A percentile compares a stretch with the other conserved stretches of the same genome.
These are phyloP conservation scores for Sicus ferrugineus DNA, from an alignment of 2,888 invertebrate species.

Conservation along the genomic window DNA sequence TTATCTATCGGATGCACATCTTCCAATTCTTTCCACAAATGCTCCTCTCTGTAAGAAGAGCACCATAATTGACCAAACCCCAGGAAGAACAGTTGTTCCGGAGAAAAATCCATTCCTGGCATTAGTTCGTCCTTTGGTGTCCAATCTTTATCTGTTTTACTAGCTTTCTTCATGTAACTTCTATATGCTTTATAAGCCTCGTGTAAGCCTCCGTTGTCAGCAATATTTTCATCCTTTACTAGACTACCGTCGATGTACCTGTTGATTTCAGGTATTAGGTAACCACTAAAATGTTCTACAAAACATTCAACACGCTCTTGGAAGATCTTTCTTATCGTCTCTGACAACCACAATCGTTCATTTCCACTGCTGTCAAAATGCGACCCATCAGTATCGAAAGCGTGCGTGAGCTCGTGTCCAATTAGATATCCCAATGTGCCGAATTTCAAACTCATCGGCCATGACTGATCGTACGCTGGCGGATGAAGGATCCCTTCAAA, in stretches of 20 bases:
- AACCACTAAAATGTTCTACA: slow-evolving; percentile 51
- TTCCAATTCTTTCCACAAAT: slow-evolving; percentile 56
- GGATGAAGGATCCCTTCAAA: slow-evolving; percentile 58
- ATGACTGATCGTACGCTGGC: slow-evolving; percentile 53
- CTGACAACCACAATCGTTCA: slow-evolving; percentile 53
- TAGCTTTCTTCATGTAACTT: slow-evolving; percentile 46
- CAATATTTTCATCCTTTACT: slow-evolving; percentile 59
- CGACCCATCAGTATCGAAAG: slow-evolving; percentile 55
- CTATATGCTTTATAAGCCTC: slow-evolving; percentile 53
- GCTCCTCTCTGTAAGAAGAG: slow-evolving; percentile 52
- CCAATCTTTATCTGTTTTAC: slow-evolving; percentile 15
- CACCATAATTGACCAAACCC: slow-evolving; percentile 60
- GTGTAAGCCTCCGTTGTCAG: slow-evolving; percentile 56
- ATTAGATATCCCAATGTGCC: slow-evolving; percentile 58
- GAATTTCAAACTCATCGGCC: slow-evolving; percentile 57
- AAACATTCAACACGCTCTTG: slow-evolving; percentile 54
- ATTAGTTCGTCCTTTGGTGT: slow-evolving; percentile 50
- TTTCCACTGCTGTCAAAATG: slow-evolving; percentile 47
- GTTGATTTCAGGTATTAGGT: slow-evolving; percentile 56
- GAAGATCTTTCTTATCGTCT: slow-evolving; percentile 51
- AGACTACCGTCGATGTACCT: slow-evolving; percentile 53
- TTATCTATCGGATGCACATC: slow-evolving; percentile 56
- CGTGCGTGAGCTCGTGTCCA: slow-evolving; percentile 60
- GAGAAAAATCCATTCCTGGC: slow-evolving; percentile 55
- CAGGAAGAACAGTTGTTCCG: slow-evolving; percentile 59